Evolutionary conservation across 1,140 invertebrate genomes (phyloP), one percentile per base, ranked within the genome.

Genomic region (Metaphire vulgaris): DNA sequence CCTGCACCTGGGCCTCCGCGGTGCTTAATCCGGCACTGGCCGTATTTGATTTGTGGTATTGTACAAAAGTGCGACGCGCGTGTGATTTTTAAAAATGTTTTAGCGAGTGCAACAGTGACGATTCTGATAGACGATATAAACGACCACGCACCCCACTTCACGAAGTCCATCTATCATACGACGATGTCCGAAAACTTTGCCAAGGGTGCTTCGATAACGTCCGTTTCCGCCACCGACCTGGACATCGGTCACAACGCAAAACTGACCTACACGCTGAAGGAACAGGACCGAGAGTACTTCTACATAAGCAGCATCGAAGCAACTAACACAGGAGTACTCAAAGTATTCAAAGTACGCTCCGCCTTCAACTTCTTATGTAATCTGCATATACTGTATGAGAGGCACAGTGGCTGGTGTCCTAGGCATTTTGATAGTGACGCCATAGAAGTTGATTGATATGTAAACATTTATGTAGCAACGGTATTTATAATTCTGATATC

Each of bases 181-280:
- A 94, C 96, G 88, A 94, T 97, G 68, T 95, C 97, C 85, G 95
- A 98, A 89, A 97, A 65, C 66, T 72, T 30, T 64, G 21, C 94
- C n/a, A 93, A 96, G 87, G 95, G 95, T 41, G 91, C 71, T 21
- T 77, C 76, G 30, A 69, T 77, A 33, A 77, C 72, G 30, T 77
- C 77, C 29, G 77, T 78, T 33, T 78, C 77, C 14, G 77, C 77
- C 31, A 76, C 74, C 28, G 77, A 78, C 34, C n/a, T 26, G 16
- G 77, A 78, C 34, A 73, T 65, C 0, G 77, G 74, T 6, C 15
- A 65, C 30, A 75, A 78, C 29, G 77, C 77, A 2, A 66, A 69
- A 28, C 41, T 78, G 2, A 78, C 77, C 1, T 78, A 78, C 56
- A 72, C 74, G 2, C 33, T 78, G 70, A 76, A 72, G 14, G 74